phyloP scores from a whole-genome alignment of 2,797 vertebrate genomes.

The Karalla daura region DNA sequence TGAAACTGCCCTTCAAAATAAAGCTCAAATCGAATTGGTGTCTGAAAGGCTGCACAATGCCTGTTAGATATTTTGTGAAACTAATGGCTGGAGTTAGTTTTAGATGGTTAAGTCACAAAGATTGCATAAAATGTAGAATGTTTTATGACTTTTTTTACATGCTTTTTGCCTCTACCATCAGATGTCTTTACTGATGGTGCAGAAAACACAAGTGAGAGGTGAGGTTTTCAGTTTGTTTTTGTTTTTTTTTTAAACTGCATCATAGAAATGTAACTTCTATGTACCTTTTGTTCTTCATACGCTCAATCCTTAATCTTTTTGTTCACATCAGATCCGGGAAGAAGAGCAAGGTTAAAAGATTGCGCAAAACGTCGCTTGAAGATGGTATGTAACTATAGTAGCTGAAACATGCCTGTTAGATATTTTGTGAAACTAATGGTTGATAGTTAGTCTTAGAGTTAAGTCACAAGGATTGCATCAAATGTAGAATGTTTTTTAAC shows the following conservation, averaged over 20 bases:
- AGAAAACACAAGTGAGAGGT: constrained; percentile 64
- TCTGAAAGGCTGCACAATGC: too few species aligned
- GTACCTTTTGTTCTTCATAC: not conserved
- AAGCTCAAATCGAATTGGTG: too few species aligned
- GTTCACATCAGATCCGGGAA: constrained; percentile 57
- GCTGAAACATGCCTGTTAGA: too few species aligned
- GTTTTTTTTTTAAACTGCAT: constrained; percentile 2
- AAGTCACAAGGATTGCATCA: too few species aligned
- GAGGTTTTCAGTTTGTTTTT: not conserved
- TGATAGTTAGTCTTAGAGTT: too few species aligned
- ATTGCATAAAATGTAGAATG: not conserved
- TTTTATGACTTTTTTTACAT: not conserved
- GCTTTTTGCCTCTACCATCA: constrained; percentile 39
- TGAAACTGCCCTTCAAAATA: too few species aligned
- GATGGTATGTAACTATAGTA: constrained; percentile 55
- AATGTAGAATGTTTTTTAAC: too few species aligned
- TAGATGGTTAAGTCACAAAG: not conserved
- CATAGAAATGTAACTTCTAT: constrained; percentile 13
- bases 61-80: too few species aligned
- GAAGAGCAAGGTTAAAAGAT: constrained; percentile 80
- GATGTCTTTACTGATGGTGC: constrained; percentile 29
- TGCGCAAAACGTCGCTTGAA: constrained; percentile 78
- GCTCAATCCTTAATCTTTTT: constrained; percentile 19
- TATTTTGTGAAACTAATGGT: too few species aligned
- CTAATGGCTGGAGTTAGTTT: too few species aligned